Conservation (phyloP, 1,140 invertebrate species). For the Drusus annulatus region DNA sequence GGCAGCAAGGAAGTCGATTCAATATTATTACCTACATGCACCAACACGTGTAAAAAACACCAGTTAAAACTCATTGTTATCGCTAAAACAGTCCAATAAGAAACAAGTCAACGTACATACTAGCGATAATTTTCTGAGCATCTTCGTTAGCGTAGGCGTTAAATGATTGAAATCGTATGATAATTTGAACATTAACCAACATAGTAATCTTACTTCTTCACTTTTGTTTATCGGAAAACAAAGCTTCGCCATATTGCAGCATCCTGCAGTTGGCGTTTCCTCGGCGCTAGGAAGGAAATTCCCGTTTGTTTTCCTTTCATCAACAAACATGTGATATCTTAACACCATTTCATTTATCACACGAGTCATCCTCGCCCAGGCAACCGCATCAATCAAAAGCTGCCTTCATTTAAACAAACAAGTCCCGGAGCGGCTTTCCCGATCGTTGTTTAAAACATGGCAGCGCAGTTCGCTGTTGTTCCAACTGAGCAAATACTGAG, state of each 20-base stretch:
- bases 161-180: too few relatives aligned
- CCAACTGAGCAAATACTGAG: constrained; percentile 54
- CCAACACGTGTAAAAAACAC: too few relatives aligned
- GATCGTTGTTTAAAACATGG: constrained; percentile 43
- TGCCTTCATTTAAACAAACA: constrained; percentile 43
- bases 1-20: too few relatives aligned
- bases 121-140: too few relatives aligned
- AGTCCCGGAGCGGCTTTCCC: constrained; percentile 23
- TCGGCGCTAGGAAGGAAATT: neutral
- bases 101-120: too few relatives aligned
- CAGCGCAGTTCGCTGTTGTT: constrained; percentile 41
- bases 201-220: too few relatives aligned
- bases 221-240: neutral
- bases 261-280: constrained; percentile 27
- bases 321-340: constrained; percentile 37
- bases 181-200: too few relatives aligned
- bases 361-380: neutral
- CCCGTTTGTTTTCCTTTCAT: constrained; percentile 24
- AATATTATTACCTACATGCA: too few relatives aligned
- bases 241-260: neutral
- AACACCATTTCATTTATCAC: constrained; percentile 11
- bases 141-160: too few relatives aligned
- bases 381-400: constrained; percentile 46
- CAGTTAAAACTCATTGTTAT: too few relatives aligned
- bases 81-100: too few relatives aligned